These are phyloP conservation scores for Dermochelys coriacea DNA, from an alignment of 2,797 vertebrate genomes.

Conservation along the genomic window DNA sequence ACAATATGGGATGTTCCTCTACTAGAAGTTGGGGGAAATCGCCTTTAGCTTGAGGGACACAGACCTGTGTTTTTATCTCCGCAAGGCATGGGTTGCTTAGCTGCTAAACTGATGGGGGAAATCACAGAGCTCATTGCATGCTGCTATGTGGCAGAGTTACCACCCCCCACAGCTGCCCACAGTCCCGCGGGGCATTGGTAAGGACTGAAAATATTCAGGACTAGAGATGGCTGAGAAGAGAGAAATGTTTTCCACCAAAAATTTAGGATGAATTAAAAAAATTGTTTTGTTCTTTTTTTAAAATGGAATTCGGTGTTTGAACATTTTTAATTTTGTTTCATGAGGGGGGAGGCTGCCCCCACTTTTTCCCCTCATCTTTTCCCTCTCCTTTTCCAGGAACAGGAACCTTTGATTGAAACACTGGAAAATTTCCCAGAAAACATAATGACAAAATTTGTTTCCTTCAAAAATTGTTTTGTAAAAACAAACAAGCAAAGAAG, in stretches of 20 bases:
- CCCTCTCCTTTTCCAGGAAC: not conserved
- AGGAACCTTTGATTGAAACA: not conserved
- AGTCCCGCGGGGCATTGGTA: not conserved
- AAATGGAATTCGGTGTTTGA: not conserved
- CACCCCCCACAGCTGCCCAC: not conserved
- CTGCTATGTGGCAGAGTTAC: not conserved
- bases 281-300: not conserved
- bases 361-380: too few species aligned
- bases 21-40: not conserved
- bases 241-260: not conserved
- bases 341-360: not conserved
- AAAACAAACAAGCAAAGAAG: not conserved
- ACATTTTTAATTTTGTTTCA: not conserved
- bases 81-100: not conserved
- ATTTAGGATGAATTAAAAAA: not conserved
- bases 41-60: not conserved
- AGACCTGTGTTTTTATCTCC: not conserved
- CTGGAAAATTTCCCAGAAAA: not conserved
- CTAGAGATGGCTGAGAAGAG: not conserved
- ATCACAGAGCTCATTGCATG: not conserved
- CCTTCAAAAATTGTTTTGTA: constrained; percentile 10
- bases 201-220: not conserved
- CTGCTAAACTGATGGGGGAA: not conserved
- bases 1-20: not conserved
- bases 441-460: not conserved